A percentile compares a stretch with the other conserved stretches of the same genome.
Conservation (phyloP, 2,113 vertebrate species). For the Natator depressus region DNA sequence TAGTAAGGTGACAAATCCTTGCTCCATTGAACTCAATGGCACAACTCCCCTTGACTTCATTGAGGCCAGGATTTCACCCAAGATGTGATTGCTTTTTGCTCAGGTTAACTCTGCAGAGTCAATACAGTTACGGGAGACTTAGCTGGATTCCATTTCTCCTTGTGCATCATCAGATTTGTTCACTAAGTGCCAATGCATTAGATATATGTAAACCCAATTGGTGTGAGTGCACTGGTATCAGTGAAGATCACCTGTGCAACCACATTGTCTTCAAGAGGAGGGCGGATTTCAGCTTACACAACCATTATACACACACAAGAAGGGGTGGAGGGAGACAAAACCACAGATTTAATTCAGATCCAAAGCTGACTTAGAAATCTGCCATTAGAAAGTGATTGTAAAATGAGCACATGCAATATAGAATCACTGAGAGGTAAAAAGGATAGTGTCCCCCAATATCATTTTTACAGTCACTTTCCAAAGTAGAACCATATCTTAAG, state of each 20-base stretch:
- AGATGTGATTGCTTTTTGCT: not conserved
- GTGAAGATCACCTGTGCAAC: not conserved
- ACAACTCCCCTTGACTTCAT: not conserved
- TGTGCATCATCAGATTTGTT: not conserved
- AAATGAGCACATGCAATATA: not conserved
- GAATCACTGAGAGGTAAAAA: not conserved
- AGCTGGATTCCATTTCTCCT: not conserved
- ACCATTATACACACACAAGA: not conserved
- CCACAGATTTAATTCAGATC: not conserved
- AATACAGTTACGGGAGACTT: not conserved
- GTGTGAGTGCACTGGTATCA: not conserved
- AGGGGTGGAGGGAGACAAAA: not conserved
- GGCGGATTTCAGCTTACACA: not conserved
- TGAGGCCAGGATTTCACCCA: not conserved
- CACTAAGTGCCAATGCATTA: not conserved
- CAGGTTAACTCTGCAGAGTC: constrained; percentile 15
- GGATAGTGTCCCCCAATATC: not conserved
- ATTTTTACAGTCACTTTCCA: not conserved
- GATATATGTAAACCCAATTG: not conserved
- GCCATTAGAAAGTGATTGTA: not conserved
- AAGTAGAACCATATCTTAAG: not conserved
- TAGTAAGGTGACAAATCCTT: not conserved
- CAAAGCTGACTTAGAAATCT: not conserved
- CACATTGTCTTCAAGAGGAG: not conserved
- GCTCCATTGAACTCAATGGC: not conserved